phyloP scores from a whole-genome alignment of 1,140 invertebrate species.

The Hycleus phaleratus region DNA sequence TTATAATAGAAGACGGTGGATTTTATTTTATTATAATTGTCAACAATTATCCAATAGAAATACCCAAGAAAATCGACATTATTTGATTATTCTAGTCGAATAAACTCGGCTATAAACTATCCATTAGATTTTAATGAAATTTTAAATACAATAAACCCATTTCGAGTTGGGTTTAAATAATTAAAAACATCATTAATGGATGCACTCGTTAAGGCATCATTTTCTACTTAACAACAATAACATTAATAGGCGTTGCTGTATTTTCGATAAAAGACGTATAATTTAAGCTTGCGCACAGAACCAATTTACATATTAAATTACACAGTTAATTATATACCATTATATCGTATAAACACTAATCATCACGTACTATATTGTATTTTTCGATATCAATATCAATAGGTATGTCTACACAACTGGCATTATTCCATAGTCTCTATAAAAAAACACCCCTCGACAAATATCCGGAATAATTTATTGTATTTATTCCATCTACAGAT shows the following conservation, averaged over 20 bases:
- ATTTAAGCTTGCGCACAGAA: slow-evolving; percentile 10
- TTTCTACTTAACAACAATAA: slow-evolving; percentile 2
- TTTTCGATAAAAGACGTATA: slow-evolving; percentile 4
- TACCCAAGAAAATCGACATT: too few species aligned
- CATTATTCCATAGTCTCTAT: slow-evolving; percentile 11
- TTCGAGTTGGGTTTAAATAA: too few species aligned
- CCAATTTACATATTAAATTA: slow-evolving; percentile 18
- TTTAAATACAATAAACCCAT: too few species aligned
- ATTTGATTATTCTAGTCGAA: too few species aligned
- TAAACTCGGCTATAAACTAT: too few species aligned
- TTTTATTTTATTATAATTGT: too few species aligned
- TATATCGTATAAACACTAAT: slow-evolving; percentile 15
- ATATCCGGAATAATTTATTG: not conserved
- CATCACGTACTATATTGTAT: too few species aligned
- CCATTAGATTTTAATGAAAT: too few species aligned
- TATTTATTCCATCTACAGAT: not conserved
- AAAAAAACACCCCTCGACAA: not conserved
- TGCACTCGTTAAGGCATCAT: not conserved
- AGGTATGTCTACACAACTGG: slow-evolving; percentile 14
- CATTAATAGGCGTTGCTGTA: not conserved
- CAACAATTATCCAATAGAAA: too few species aligned
- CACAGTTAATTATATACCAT: slow-evolving; percentile 14
- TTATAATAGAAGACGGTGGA: too few species aligned
- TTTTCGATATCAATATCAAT: too few species aligned
- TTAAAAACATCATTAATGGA: not conserved